phyloP scores from a whole-genome alignment of 2,888 invertebrate species.

The Metalampra italica region DNA sequence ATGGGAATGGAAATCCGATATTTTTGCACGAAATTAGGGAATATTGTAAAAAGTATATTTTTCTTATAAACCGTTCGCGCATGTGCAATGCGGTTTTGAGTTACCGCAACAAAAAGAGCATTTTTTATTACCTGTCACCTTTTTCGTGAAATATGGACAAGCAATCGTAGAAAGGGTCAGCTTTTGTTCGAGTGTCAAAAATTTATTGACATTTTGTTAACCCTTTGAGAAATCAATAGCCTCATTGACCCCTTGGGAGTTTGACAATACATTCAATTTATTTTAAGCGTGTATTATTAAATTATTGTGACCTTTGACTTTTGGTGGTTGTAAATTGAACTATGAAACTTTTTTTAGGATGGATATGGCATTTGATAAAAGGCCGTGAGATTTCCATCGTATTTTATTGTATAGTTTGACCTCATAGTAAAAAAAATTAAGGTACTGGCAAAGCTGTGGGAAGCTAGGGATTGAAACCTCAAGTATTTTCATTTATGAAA shows the following conservation, averaged over 20 bases:
- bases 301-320: conserved; percentile 20
- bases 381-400: too few relatives aligned
- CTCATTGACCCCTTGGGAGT: conserved; percentile 36
- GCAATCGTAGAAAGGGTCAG: conserved; percentile 67
- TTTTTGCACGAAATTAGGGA: conserved; percentile 66
- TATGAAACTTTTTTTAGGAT: not conserved
- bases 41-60: conserved; percentile 65
- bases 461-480: too few relatives aligned
- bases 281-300: conserved; percentile 9
- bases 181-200: conserved; percentile 34
- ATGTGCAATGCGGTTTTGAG: conserved; percentile 63
- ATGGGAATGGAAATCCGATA: conserved; percentile 66
- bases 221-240: conserved; percentile 29
- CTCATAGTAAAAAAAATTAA: too few relatives aligned
- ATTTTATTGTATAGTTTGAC: too few relatives aligned
- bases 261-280: conserved; percentile 16
- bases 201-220: conserved; percentile 50
- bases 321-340: not conserved
- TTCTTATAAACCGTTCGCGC: conserved; percentile 60
- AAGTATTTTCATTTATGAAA: too few relatives aligned
- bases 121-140: conserved; percentile 52
- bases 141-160: conserved; percentile 53
- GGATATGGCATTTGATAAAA: not conserved
- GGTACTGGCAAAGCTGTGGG: too few relatives aligned
- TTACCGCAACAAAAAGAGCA: conserved; percentile 45